These are phyloP conservation scores for Pyrocephalus nanus DNA, from an alignment of 2,797 vertebrate species.

Conservation along the genomic window DNA sequence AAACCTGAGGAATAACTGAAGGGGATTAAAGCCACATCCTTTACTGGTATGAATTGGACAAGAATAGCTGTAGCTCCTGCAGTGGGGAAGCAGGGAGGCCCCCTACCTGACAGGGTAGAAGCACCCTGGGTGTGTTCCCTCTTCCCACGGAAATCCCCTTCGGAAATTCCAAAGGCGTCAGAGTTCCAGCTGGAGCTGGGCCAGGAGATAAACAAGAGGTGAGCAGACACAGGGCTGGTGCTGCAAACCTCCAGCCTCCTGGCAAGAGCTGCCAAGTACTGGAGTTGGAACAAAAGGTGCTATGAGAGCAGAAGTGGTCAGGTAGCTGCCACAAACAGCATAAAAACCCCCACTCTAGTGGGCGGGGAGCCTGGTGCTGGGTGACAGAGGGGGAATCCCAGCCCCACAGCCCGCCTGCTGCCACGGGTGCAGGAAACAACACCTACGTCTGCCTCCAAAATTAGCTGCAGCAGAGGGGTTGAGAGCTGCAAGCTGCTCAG, in stretches of 20 bases:
- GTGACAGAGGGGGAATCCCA: constrained; percentile 31
- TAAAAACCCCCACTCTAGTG: neutral
- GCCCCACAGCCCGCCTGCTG: fast-evolving
- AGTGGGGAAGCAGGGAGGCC: neutral
- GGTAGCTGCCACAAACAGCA: neutral
- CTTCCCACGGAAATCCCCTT: constrained; percentile 16
- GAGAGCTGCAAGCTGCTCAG: neutral
- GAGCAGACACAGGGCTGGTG: neutral
- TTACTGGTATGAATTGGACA: neutral
- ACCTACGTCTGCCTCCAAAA: constrained; percentile 25
- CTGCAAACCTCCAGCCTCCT: neutral
- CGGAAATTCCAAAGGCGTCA: neutral
- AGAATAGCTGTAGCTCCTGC: neutral
- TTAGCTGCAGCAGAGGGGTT: neutral
- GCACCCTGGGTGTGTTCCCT: neutral
- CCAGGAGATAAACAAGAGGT: neutral
- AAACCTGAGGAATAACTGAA: neutral
- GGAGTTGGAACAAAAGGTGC: neutral
- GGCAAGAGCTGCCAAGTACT: fast-evolving
- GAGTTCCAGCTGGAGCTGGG: neutral
- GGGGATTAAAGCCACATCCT: neutral
- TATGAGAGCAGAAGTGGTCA: neutral
- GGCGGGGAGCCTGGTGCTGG: fast-evolving
- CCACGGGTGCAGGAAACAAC: neutral
- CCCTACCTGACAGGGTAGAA: neutral